Evolutionary conservation across 2,888 invertebrate species (phyloP), one percentile per base, ranked within the genome.

Genomic region (Papilio protenor): DNA sequence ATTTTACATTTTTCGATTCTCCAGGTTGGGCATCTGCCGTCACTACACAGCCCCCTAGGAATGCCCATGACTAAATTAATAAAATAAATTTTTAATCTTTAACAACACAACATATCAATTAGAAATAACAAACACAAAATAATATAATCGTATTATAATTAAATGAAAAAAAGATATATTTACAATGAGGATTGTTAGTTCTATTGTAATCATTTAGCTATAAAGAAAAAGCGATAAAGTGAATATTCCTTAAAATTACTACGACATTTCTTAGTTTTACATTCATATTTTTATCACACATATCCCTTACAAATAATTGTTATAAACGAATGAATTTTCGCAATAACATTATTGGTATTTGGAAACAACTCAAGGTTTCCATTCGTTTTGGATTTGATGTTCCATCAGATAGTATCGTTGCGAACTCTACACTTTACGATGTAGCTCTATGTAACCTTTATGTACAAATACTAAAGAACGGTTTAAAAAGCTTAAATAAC

Each of bases 341-440:
- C 40, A 64, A 6, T 40, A 40, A 64, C 16, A 52, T 52, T 40
- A 64, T n/a, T 64, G 18, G 64, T 64, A 64, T 40, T 66, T 66
- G 66, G 11, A 45, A 66, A 66, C n/a, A 11, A 2, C n/a, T 45
- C 45, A 45, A 66, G 40, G 66, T 45, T 66, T 40, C 66, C 66
- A 66, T 40, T 66, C 45, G 66, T 66, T 66, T 45, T 45, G 21
- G 21, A 11, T 66, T 66, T 66, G 45, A 66, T 66, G 40, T 45
- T 10, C 33, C 40, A 64, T 64, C 18, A n/a, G 66, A 45, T 66
- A 66, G 45, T 18, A 66, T 66, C 66, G 45, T n/a, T 45, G 66
- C 45, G 40, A 66, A 66, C 66, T 64, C 16, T 64, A 64, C 33
- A 40, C 40, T n/a, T 66, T 40, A 66, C 66, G 40, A 40, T 33